Evolutionary conservation across 2,797 vertebrate species (phyloP).

Genomic region (Onychomys leucogaster): DNA sequence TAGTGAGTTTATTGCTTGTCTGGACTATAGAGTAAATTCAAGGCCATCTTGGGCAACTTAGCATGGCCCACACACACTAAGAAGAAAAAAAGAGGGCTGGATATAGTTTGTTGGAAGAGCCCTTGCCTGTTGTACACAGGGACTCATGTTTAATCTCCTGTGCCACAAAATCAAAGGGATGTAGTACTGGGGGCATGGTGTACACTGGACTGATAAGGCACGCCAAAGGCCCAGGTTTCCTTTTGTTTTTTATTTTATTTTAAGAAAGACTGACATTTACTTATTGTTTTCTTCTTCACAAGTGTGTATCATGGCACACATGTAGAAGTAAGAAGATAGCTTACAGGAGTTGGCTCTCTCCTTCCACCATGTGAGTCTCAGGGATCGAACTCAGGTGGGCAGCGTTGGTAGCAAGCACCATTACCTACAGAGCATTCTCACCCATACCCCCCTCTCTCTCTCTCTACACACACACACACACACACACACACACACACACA

Average conservation of each 20-base stretch:
- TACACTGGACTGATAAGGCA: neutral
- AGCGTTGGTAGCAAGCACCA: neutral
- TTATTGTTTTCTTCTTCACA: neutral
- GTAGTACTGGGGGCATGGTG: neutral
- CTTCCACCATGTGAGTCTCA: neutral
- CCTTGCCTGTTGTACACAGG: neutral
- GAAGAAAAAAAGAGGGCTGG: neutral
- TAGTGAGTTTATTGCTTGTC: neutral
- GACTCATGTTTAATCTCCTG: neutral
- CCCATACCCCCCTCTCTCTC: neutral
- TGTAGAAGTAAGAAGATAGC: neutral
- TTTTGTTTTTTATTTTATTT: neutral
- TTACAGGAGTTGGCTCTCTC: neutral
- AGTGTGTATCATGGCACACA: neutral
- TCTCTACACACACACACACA: too few relatives aligned
- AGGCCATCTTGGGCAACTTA: too few relatives aligned
- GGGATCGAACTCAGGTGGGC: neutral
- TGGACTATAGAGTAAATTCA: neutral
- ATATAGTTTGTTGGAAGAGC: neutral
- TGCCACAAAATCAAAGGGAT: neutral
- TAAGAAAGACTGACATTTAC: neutral
- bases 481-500: too few relatives aligned
- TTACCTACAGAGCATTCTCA: neutral
- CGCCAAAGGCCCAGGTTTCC: neutral
- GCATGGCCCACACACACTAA: neutral